Conservation (phyloP, 2,888 invertebrate species). For the Tenthredo mesomela region DNA sequence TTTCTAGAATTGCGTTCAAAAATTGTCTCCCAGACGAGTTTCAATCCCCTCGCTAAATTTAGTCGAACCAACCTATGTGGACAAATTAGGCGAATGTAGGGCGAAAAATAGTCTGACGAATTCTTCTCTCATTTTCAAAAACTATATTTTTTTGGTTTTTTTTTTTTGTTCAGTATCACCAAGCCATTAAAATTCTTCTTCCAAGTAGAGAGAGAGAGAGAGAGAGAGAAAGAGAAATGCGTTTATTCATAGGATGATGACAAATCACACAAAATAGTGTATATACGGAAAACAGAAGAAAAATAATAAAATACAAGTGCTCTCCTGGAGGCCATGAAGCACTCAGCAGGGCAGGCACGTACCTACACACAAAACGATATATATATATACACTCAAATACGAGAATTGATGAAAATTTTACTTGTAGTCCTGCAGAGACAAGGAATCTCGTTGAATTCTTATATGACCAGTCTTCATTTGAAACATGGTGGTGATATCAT, state of each 20-base stretch:
- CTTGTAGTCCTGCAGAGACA: neutral
- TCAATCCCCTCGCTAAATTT: slow-evolving; percentile 21
- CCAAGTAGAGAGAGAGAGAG: neutral
- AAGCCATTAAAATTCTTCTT: neutral
- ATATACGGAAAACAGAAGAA: neutral
- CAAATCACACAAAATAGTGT: neutral
- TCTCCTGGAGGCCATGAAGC: neutral
- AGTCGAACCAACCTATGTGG: neutral
- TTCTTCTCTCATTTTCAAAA: neutral
- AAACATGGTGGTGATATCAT: neutral
- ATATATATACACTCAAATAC: neutral
- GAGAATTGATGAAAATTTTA: neutral
- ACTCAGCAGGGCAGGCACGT: neutral
- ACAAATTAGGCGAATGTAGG: slow-evolving; percentile 18
- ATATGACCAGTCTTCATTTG: neutral
- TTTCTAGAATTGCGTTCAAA: slow-evolving; percentile 10
- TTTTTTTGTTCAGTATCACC: neutral
- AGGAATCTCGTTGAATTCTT: neutral
- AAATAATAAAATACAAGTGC: neutral
- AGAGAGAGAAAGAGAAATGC: slow-evolving; percentile 3
- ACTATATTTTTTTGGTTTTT: neutral
- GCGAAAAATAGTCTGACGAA: neutral
- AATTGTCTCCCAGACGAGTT: slow-evolving; percentile 23
- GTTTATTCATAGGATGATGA: neutral
- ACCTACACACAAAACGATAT: neutral